phyloP scores from a whole-genome alignment of 1,140 invertebrate species.

The Campoletis sonorensis region DNA sequence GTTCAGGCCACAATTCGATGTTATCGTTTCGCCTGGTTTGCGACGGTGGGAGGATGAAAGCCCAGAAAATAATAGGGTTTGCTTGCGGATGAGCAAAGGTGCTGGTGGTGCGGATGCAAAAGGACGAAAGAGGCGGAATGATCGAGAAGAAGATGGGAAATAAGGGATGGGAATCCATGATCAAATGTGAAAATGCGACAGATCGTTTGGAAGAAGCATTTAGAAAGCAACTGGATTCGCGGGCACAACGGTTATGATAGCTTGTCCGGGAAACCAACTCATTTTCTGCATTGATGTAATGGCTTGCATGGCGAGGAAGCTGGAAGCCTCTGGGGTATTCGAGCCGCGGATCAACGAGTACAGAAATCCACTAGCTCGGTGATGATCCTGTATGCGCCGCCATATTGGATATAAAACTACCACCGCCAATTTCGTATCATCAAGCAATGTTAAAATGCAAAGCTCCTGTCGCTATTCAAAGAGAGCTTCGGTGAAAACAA shows the following conservation, averaged over 20 bases:
- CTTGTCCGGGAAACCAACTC: background rate
- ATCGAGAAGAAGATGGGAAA: background rate
- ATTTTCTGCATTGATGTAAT: background rate
- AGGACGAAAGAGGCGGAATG: background rate
- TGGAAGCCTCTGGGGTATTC: background rate
- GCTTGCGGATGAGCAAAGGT: background rate
- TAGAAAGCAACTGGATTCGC: background rate
- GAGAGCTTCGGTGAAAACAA: background rate
- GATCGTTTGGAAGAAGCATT: background rate
- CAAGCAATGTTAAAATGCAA: background rate
- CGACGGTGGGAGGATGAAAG: background rate
- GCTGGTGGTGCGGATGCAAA: background rate
- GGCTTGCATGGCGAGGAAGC: background rate
- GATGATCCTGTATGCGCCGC: background rate
- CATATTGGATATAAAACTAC: background rate
- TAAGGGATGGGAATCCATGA: background rate
- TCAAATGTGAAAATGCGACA: background rate
- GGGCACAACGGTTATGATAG: background rate
- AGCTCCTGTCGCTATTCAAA: background rate
- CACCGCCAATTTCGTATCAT: background rate
- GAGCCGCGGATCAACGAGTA: background rate
- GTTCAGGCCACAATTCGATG: conserved; percentile 34
- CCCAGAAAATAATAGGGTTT: background rate
- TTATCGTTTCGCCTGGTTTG: conserved; percentile 28
- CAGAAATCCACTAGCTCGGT: background rate